Conservation (phyloP, 2,888 invertebrate species). For the Pelosia muscerda region DNA sequence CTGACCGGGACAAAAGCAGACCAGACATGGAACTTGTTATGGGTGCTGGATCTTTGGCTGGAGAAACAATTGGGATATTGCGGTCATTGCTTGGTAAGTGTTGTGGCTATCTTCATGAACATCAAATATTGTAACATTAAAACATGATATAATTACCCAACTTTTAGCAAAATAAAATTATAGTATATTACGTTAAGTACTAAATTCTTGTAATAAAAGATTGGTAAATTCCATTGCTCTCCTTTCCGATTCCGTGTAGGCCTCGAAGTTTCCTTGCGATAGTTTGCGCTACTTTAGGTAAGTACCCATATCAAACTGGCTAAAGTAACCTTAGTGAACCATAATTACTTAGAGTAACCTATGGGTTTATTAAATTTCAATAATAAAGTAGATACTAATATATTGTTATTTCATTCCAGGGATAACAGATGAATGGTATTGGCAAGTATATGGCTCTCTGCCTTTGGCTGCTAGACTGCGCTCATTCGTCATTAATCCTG, state of each 20-base stretch:
- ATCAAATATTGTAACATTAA: too few species aligned
- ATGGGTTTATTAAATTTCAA: not conserved
- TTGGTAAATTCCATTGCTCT: too few species aligned
- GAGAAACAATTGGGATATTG: constrained; percentile 90
- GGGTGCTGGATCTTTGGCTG: constrained; percentile 91
- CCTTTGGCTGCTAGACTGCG: constrained; percentile 73
- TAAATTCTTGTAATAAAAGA: too few species aligned
- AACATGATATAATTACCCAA: too few species aligned
- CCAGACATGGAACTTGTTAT: constrained; percentile 94
- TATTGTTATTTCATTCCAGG: constrained; percentile 64
- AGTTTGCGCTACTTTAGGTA: too few species aligned
- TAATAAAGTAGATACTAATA: not conserved
- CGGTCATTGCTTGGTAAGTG: constrained; percentile 87
- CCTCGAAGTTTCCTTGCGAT: too few species aligned
- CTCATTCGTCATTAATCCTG: constrained; percentile 90
- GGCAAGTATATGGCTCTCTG: constrained; percentile 84
- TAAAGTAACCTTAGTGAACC: not conserved
- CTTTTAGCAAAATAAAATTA: too few species aligned
- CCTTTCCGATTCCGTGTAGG: too few species aligned
- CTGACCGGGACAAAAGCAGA: constrained; percentile 89
- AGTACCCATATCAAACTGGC: too few species aligned
- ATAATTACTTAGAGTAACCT: not conserved
- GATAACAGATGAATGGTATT: constrained; percentile 87
- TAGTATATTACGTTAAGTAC: too few species aligned
- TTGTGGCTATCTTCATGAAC: not conserved